Evolutionary conservation across 2,888 invertebrate species (phyloP), one percentile per base, ranked within the genome.

Genomic region (Laspeyria flexula): DNA sequence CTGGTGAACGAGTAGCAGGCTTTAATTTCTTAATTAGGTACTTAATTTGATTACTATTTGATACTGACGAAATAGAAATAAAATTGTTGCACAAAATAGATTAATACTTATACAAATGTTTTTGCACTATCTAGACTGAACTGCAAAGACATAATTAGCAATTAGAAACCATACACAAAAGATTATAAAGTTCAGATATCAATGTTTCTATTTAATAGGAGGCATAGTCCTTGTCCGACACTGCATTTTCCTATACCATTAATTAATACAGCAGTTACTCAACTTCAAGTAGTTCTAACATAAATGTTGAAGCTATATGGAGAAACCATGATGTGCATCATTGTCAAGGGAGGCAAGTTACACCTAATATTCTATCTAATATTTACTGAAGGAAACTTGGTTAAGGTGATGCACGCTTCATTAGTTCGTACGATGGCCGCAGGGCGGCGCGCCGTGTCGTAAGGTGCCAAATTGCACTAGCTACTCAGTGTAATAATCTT

Each of bases 371-470:
- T 33, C 45, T 50, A 52, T 60, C 38, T 66, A 69, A 69, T 59
- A 65, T 61, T 65, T 44, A 62, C 37, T 34, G 27, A 13, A 30
- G 29, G 18, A 51, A 68, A 76, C 63, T 69, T 63, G 47, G 70
- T 74, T 71, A 75, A 44, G 48, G 43, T 11, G 55, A 55, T 55
- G 58, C 60, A 67, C 65, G 60, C 60, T 57, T 71, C 66, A 76
- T 68, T 67, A 69, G 54, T 43, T 59, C 23, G 34, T 44, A 21
- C 40, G 44, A 53, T 58, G 40, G 62, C 75, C 66, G 47, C 55
- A 55, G 61, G 73, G 63, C 42, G 40, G 15, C 27, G 41, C 3
- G 7, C 16, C 10, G 29, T n/a, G n/a, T n/a, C n/a, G 7, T 5
- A 5, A 16, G 6, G 13, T 25, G 6, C 4, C 25, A 25, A 25